Base-by-base conservation (phyloP, 2,113 vertebrate genomes). In the Oreotragus oreotragus region DNA sequence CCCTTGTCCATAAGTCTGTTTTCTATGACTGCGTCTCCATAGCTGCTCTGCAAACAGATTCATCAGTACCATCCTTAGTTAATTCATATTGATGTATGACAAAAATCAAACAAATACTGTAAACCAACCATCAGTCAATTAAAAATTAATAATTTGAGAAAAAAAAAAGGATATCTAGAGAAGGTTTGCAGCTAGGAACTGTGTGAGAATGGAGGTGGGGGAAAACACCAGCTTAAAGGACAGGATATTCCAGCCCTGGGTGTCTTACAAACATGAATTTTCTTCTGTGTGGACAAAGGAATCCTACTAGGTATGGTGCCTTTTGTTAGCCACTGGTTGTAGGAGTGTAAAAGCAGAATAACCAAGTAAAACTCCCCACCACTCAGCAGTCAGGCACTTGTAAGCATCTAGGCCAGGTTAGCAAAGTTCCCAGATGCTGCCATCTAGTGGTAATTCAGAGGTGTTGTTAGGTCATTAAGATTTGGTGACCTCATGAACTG, bases 371-470 rank as follows among this genome's bases (percentile, higher is more conserved):
- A 90, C 6, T 14, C 43, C 43, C 36, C 27, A 49, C 33, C 28
- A 17, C 28, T 39, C 45, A 80, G 28, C 83, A 27, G 10, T 45
- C 21, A 25, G 70, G n/a, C 21, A 33, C 5, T 49, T 49, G 3
- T 16, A 23, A 70, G 43, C 10, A 13, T 10, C 60, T 47, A 28
- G 89, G 45, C 17, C 17, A 36, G 15, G 23, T 93, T 84, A 97
- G 36, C 57, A 96, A 97, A 23, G n/a, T 88, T 96, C 84, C 91
- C 76, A 91, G n/a, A 96, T 80, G 91, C 93, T 97, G 97, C 94
- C 98, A 97, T 93, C 97, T 97, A 96, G 97, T 97, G 97, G 93
- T 12, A 39, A 1, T 76, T 92, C 12, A 23, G 43, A 80, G 39
- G 13, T 66, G 21, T 6, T 73, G 70, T 43, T 73, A 73, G n/a